These are phyloP conservation scores for Metaphire vulgaris DNA, from an alignment of 1,140 invertebrate species.

Conservation along the genomic window DNA sequence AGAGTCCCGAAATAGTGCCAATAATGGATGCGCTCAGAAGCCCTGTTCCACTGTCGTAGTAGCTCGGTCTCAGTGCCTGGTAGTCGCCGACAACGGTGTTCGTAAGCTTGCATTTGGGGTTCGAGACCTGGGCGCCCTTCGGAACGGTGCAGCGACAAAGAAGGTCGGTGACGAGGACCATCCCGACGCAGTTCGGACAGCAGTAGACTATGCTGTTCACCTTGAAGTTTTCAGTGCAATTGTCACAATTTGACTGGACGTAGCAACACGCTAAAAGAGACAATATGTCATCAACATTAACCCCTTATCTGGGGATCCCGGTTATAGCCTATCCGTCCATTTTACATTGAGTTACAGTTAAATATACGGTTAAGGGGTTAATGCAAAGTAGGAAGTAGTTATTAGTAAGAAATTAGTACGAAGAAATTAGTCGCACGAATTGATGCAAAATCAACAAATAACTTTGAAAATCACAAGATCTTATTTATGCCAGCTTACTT, in stretches of 20 bases:
- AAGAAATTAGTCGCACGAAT: too few species aligned
- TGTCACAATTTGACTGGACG: neutral
- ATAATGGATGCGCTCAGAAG: too few species aligned
- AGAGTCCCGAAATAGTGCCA: too few species aligned
- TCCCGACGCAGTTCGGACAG: neutral
- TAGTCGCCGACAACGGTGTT: neutral
- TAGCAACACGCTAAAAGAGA: neutral
- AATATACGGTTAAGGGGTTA: too few species aligned
- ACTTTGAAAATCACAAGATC: too few species aligned
- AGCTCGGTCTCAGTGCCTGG: neutral
- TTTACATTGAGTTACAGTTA: too few species aligned
- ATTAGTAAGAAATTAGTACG: too few species aligned
- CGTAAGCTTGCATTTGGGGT: neutral
- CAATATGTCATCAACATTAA: neutral
- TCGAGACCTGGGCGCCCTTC: neutral
- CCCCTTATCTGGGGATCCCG: too few species aligned
- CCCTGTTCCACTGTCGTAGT: neutral
- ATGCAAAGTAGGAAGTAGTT: too few species aligned
- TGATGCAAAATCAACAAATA: too few species aligned
- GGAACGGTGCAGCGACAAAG: neutral
- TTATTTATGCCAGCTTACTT: too few species aligned
- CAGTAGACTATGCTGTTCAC: neutral
- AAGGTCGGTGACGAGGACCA: neutral
- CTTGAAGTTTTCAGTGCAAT: neutral
- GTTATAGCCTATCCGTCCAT: too few species aligned